Evolutionary conservation across 2,888 invertebrate genomes (phyloP), one percentile per base, ranked within the genome.

Genomic region (Hermaeophaga mercurialis): DNA sequence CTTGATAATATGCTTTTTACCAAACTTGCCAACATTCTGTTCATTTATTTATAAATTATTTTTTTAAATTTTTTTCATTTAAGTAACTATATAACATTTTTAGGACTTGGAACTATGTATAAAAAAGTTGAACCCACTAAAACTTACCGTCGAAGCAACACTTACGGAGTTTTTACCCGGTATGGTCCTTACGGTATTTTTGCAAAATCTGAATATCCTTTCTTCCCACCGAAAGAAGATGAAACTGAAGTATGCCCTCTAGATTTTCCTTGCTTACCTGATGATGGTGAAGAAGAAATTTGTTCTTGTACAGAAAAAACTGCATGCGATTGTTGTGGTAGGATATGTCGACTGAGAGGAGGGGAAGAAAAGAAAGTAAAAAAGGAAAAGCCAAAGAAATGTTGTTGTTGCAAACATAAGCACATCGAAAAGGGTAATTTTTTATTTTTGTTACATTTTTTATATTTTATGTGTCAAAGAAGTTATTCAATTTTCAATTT

Each of bases 131-230:
- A 70, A 24, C 66, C 70, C 15, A 70, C 72, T 1, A 49, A 63
- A 18, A 66, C 66, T 1, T 75, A 75, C 56, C 75, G 74, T 0
- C 31, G 74, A 33, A 74, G 73, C 43, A 72, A 75, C 50, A 73
- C 73, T 5, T 75, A 75, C 44, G 75, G 75, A 18, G 69, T 65
- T 5, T 62, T 74, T 52, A 69, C 67, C 18, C 63, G 69, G 9
- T 75, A 75, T 45, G 75, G 75, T 1, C 74, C 75, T 0, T 75
- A 69, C 44, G 75, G 75, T 3, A 53, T 73, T 6, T 72, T 71
- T 54, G 63, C 67, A 1, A 63, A 64, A 18, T 69, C 71, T 1
- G 70, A 72, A 58, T 50, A 62, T 11, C 64, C 71, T 0, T 71
- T 68, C 44, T 47, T 67, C 22, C 66, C 67, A 8, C 46, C 56